phyloP scores from a whole-genome alignment of 92 coral and sea anemone species.

The Heteractis magnifica region DNA sequence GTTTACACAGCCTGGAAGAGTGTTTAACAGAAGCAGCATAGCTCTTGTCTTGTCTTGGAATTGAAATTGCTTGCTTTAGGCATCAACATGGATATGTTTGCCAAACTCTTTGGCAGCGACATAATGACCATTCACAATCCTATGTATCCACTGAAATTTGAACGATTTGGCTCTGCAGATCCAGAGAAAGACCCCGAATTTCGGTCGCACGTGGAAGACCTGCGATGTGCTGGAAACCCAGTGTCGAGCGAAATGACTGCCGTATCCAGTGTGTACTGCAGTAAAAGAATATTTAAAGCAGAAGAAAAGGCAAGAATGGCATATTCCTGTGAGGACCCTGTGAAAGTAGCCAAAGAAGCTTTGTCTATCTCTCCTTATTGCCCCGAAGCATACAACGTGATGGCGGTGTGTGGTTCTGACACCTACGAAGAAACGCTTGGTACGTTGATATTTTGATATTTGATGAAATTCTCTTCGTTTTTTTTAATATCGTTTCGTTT shows the following conservation, averaged over 20 bases:
- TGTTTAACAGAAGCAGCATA: no score
- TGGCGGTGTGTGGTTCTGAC: slow-evolving; percentile 62
- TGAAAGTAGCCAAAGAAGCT: slow-evolving; percentile 55
- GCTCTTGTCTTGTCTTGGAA: no score
- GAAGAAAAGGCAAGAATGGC: slow-evolving; percentile 62
- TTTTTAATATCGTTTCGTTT: neutral
- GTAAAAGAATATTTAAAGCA: slow-evolving; percentile 45
- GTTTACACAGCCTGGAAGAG: slow-evolving; percentile 1
- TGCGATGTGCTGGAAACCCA: slow-evolving; percentile 28
- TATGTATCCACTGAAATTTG: slow-evolving; percentile 66
- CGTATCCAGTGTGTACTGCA: slow-evolving; percentile 35
- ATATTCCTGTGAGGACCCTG: slow-evolving; percentile 51
- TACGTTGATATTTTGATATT: slow-evolving; percentile 10
- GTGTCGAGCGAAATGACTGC: slow-evolving; percentile 52
- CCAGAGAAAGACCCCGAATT: slow-evolving; percentile 56
- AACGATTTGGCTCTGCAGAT: slow-evolving; percentile 63
- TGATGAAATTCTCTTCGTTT: neutral
- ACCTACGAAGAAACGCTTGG: slow-evolving; percentile 70
- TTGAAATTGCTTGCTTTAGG: neutral
- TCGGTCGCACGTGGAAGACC: slow-evolving; percentile 32
- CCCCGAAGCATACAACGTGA: slow-evolving; percentile 71
- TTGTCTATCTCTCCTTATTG: slow-evolving; percentile 56
- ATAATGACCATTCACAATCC: slow-evolving; percentile 63
- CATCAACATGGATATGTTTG: slow-evolving; percentile 34
- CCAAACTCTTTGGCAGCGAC: slow-evolving; percentile 45